phyloP scores from a whole-genome alignment of 92 coral and sea anemone genomes.

The Ricordea florida region DNA sequence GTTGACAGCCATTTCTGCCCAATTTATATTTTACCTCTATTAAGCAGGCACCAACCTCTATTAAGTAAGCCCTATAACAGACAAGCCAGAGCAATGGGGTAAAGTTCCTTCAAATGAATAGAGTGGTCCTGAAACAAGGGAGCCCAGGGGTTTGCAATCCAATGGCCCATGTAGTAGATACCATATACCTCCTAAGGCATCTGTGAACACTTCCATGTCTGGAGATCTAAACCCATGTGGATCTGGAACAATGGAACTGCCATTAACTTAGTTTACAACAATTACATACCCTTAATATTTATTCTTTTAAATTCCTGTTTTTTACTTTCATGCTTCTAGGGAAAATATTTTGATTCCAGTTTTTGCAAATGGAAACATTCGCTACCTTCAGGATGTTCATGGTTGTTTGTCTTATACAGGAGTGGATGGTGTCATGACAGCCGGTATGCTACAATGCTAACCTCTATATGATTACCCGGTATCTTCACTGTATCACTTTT shows the following conservation, averaged over 20 bases:
- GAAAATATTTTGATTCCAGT: conserved; percentile 91
- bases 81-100: conserved; percentile 38
- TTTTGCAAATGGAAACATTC: conserved; percentile 96
- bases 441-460: conserved; percentile 59
- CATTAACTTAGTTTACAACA: too few species aligned
- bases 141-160: background rate
- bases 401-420: conserved; percentile 82
- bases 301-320: background rate
- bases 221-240: conserved; percentile 1
- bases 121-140: background rate
- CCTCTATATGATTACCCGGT: background rate
- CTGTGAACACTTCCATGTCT: background rate
- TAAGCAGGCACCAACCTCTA: too few species aligned
- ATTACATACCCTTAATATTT: too few species aligned
- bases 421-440: conserved; percentile 95
- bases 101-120: background rate
- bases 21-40: too few species aligned
- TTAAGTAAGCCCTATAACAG: conserved; percentile 39
- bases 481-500: background rate
- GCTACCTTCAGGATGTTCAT: conserved; percentile 75
- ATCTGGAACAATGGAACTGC: conserved; percentile 1
- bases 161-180: conserved; percentile 1
- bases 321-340: conserved; percentile 30
- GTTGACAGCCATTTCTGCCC: too few species aligned
- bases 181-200: conserved; percentile 3